A percentile compares a stretch with the other conserved stretches of the same genome.
phyloP scores from a whole-genome alignment of 2,113 vertebrate species.

The Geothlypis trichas region DNA sequence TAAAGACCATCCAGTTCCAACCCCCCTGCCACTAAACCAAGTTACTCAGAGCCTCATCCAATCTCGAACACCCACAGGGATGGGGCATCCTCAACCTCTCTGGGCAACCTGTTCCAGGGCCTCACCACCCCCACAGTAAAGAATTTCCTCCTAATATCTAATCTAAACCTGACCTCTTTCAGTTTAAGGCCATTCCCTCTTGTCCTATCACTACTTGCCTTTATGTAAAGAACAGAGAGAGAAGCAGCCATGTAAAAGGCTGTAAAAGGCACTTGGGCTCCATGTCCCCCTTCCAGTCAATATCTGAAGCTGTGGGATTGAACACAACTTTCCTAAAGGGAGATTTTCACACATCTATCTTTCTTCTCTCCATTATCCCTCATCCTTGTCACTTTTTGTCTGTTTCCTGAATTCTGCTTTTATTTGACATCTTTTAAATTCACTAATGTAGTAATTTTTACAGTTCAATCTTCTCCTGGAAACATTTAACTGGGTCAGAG shows the following conservation, averaged over 20 bases:
- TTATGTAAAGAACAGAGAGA: not conserved
- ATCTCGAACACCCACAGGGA: not conserved
- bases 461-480: not conserved
- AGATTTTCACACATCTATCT: not conserved
- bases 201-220: not conserved
- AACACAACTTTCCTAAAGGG: not conserved
- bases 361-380: not conserved
- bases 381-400: not conserved
- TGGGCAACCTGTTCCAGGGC: not conserved
- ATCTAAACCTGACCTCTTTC: not conserved
- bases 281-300: not conserved
- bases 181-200: not conserved
- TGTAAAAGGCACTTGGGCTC: not conserved
- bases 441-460: not conserved
- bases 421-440: not conserved
- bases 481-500: not conserved
- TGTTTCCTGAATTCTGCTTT: not conserved
- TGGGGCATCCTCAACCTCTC: not conserved
- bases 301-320: not conserved
- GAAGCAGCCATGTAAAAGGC: not conserved
- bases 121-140: not conserved
- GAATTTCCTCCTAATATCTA: not conserved
- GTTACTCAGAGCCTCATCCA: not conserved
- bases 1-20: not conserved
- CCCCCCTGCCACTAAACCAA: not conserved